Conservation (phyloP, 2,113 vertebrate genomes). For the Silurus asotus region DNA sequence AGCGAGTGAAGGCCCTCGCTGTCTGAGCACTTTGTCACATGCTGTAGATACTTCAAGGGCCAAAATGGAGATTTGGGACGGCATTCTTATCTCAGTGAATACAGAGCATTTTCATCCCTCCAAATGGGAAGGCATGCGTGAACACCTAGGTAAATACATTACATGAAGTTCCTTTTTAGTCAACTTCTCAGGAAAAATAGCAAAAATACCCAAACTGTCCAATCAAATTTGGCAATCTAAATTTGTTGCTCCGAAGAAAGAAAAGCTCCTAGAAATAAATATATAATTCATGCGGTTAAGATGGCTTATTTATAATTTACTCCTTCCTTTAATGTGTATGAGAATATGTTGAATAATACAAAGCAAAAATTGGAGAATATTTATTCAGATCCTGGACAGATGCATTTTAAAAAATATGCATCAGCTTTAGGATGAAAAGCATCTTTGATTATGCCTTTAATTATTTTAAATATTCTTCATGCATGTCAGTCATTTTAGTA, state of each 20-base stretch:
- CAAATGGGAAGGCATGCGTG: constrained; percentile 61
- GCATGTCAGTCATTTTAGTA: not conserved
- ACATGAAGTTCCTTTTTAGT: not conserved
- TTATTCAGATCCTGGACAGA: not conserved
- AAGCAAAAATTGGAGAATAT: not conserved
- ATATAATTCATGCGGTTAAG: not conserved
- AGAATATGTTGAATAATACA: not conserved
- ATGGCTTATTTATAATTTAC: not conserved
- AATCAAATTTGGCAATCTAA: not conserved
- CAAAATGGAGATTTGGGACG: constrained; percentile 63
- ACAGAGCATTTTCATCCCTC: constrained; percentile 61
- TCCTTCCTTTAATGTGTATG: not conserved
- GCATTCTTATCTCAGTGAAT: constrained; percentile 74
- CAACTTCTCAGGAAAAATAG: not conserved
- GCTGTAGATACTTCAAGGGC: constrained; percentile 60
- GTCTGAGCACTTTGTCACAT: constrained; percentile 72
- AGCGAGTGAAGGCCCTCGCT: constrained; percentile 45
- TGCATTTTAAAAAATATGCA: not conserved
- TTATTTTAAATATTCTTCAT: not conserved
- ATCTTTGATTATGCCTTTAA: not conserved
- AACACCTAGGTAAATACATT: constrained; percentile 61
- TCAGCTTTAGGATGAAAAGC: not conserved
- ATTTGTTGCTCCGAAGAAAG: not conserved
- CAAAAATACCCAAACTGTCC: not conserved
- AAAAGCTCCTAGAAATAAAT: not conserved